These are phyloP conservation scores for Danionella cerebrum DNA, from an alignment of 2,113 vertebrate species.

Conservation along the genomic window DNA sequence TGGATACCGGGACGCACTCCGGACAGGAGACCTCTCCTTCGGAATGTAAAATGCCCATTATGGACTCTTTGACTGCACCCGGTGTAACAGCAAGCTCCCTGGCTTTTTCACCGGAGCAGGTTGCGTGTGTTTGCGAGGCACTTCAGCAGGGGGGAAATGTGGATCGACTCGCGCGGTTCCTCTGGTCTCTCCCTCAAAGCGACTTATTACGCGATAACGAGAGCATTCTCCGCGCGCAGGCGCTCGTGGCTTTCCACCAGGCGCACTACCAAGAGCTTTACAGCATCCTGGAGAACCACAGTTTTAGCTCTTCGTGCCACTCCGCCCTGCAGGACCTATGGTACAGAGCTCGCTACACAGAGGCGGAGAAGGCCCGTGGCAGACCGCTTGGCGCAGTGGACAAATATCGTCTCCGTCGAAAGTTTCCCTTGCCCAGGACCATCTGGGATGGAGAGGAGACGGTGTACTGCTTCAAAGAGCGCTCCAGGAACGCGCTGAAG, in stretches of 20 bases:
- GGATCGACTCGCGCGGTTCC: conserved; percentile 93
- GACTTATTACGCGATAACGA: conserved; percentile 94
- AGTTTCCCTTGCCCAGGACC: conserved; percentile 93
- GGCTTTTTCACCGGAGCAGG: conserved; percentile 94
- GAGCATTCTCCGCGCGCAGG: conserved; percentile 94
- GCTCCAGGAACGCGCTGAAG: conserved; percentile 94
- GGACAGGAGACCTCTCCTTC: background rate
- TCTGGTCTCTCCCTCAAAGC: conserved; percentile 91
- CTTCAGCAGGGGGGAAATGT: conserved; percentile 96
- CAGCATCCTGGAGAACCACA: conserved; percentile 93
- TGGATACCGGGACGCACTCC: conserved; percentile 70
- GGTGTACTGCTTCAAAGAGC: conserved; percentile 98
- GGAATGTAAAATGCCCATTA: conserved; percentile 9
- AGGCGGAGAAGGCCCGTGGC: conserved; percentile 94
- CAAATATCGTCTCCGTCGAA: conserved; percentile 96
- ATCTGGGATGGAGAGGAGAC: conserved; percentile 99
- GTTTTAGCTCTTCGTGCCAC: conserved; percentile 90
- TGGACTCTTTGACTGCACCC: conserved; percentile 33
- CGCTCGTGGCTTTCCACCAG: conserved; percentile 95
- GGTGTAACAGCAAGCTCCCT: conserved; percentile 70
- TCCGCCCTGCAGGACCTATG: conserved; percentile 92
- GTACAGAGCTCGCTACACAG: conserved; percentile 95
- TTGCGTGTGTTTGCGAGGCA: conserved; percentile 97
- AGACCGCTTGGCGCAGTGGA: conserved; percentile 96
- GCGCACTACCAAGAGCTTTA: conserved; percentile 93